Percentiles rank a stretch among this genome's conserved stretches.
phyloP scores from a whole-genome alignment of 2,797 vertebrate genomes.

The Otolemur crassicaudatus region DNA sequence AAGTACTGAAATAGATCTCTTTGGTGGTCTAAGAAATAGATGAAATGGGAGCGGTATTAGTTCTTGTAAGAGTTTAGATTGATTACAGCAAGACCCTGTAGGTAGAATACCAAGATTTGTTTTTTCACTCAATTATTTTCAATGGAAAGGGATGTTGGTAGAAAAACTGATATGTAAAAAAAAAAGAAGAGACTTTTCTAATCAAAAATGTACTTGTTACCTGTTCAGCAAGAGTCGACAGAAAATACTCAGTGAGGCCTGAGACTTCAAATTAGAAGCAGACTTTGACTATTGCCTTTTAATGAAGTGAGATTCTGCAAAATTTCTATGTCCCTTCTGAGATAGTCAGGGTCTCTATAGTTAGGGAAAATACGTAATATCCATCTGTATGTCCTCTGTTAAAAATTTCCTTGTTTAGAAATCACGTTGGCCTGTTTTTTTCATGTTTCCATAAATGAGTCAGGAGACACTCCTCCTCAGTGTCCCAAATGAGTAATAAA shows the following conservation, averaged over 20 bases:
- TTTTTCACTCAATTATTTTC: conserved; percentile 37
- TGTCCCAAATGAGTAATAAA: neutral
- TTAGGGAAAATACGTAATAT: neutral
- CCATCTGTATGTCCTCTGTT: neutral
- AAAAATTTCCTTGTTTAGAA: neutral
- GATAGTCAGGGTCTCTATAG: neutral
- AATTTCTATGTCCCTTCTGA: neutral
- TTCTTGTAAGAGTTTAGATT: neutral
- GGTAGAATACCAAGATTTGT: neutral
- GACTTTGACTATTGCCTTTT: neutral
- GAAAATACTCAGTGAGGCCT: neutral
- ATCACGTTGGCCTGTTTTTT: neutral
- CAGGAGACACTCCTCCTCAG: neutral
- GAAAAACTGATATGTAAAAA: neutral
- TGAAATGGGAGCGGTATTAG: neutral
- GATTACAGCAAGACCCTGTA: neutral
- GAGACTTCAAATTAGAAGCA: neutral
- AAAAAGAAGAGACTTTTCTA: neutral
- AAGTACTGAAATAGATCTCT: conserved; percentile 36
- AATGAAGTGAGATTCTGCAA: neutral
- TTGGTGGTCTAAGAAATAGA: conserved; percentile 5
- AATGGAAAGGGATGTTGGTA: neutral
- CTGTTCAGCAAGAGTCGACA: neutral
- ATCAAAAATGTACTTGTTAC: neutral
- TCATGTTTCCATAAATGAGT: conserved; percentile 16